Conservation (phyloP, 2,797 vertebrate genomes). For the Corythornis leucogaster region DNA sequence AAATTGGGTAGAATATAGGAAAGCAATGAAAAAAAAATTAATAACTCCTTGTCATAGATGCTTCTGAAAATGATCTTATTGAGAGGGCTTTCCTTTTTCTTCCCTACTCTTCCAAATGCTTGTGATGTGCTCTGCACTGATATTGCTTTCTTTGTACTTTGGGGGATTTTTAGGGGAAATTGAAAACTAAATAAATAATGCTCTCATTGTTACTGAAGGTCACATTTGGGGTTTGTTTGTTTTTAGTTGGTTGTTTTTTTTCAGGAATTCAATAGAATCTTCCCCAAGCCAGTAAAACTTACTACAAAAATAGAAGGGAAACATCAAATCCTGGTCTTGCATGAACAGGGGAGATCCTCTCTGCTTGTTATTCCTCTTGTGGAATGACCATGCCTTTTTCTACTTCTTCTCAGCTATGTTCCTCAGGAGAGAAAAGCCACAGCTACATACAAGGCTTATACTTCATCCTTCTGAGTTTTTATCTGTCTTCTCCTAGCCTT, state of each 20-base stretch:
- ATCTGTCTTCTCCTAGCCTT: not conserved
- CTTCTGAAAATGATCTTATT: not conserved
- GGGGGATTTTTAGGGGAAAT: not conserved
- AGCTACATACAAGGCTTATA: not conserved
- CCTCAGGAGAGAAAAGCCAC: not conserved
- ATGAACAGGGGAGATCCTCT: not conserved
- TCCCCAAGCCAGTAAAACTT: not conserved
- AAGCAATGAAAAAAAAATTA: not conserved
- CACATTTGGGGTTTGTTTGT: not conserved
- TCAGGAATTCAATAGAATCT: not conserved
- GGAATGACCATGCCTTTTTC: not conserved
- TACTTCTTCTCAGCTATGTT: not conserved
- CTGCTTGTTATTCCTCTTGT: not conserved
- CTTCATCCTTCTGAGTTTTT: not conserved
- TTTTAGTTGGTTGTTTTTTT: not conserved
- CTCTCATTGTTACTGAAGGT: not conserved
- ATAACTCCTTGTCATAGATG: not conserved
- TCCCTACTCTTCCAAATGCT: not conserved
- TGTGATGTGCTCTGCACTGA: not conserved
- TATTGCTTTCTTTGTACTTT: not conserved
- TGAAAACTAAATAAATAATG: conserved; percentile 12
- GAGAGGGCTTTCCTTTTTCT: not conserved
- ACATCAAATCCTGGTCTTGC: not conserved
- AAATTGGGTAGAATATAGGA: not conserved
- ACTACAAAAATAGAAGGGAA: not conserved